These are phyloP conservation scores for Urophycis tenuis DNA, from an alignment of 2,797 vertebrate species.

Conservation along the genomic window DNA sequence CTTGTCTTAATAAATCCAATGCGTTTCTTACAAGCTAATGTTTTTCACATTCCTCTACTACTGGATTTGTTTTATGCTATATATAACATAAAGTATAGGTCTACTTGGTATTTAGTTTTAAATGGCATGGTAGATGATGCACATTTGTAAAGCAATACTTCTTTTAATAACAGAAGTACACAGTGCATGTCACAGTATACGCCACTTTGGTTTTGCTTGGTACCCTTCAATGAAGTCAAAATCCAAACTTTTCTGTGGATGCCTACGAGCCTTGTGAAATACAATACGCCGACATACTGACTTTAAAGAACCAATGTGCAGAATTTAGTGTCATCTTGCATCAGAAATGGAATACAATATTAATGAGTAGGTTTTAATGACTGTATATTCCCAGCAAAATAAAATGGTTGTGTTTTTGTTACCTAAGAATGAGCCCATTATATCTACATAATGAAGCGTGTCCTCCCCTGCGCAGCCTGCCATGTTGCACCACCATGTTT, in stretches of 20 bases:
- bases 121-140: background rate
- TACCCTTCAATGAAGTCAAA: background rate
- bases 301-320: no score
- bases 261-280: background rate
- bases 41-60: background rate
- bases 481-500: no score
- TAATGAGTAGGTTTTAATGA: no score
- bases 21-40: background rate
- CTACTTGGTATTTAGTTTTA: background rate
- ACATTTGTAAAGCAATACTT: background rate
- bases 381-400: no score
- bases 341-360: no score
- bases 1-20: background rate
- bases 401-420: no score
- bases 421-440: no score
- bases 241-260: background rate
- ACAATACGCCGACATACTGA: background rate
- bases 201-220: background rate
- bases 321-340: no score
- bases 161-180: background rate
- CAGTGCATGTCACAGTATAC: background rate
- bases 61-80: no score
- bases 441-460: no score
- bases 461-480: no score
- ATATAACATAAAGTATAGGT: background rate